Conservation (phyloP, 1,140 invertebrate genomes). For the Uloborus diversus region DNA sequence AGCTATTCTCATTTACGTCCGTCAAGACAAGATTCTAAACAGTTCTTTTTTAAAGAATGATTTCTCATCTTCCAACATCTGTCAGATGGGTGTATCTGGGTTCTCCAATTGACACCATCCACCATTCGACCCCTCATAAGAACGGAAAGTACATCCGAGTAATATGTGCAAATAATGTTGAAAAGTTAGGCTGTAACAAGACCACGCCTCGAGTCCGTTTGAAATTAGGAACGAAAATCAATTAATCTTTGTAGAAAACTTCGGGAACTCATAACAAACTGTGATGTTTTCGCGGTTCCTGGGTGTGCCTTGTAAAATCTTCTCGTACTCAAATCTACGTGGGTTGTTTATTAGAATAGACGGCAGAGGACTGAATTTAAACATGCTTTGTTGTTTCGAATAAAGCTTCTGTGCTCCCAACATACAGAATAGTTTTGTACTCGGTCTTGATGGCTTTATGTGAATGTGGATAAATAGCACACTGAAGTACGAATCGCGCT, state of each 20-base stretch:
- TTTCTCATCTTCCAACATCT: constrained; percentile 8
- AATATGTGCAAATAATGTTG: constrained; percentile 7
- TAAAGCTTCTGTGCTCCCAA: no score
- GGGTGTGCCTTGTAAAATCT: constrained; percentile 21
- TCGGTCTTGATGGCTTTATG: no score
- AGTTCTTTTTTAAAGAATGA: neutral
- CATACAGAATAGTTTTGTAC: no score
- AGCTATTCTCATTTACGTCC: no score
- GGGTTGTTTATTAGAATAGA: neutral
- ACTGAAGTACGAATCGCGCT: no score
- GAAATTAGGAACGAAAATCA: constrained; percentile 34
- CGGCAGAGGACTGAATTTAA: constrained; percentile 13
- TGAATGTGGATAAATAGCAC: no score
- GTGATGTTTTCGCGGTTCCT: neutral
- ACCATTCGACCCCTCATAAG: neutral
- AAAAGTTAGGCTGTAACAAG: constrained; percentile 8
- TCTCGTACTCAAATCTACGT: neutral
- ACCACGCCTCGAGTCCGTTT: constrained; percentile 18
- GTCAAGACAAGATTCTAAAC: no score
- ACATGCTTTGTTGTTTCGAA: constrained; percentile 17
- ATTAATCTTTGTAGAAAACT: constrained; percentile 20
- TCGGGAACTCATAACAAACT: constrained; percentile 6
- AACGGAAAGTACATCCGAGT: neutral
- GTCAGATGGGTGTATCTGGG: constrained; percentile 28
- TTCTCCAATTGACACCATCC: neutral